phyloP scores from a whole-genome alignment of 1,140 invertebrate species.

The Sycophaga agraensis region DNA sequence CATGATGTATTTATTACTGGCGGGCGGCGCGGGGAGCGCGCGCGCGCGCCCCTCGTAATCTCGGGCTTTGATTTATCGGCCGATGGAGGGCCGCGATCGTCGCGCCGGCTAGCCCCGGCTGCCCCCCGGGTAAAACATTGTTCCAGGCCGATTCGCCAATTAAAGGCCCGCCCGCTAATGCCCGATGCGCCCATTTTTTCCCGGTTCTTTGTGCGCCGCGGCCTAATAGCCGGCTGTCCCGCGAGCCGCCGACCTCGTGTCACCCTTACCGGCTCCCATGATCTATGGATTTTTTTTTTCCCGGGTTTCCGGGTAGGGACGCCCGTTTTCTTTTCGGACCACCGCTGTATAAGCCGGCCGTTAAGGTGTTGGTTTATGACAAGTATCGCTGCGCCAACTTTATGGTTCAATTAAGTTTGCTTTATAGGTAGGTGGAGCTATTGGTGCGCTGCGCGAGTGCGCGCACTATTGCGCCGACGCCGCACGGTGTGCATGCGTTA shows the following conservation, averaged over 20 bases:
- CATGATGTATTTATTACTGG: conserved; percentile 18
- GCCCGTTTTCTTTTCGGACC: conserved; percentile 7
- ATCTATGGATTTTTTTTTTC: no score
- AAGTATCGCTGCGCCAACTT: background rate
- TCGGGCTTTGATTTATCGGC: conserved; percentile 22
- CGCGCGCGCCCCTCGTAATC: no score
- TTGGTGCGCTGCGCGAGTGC: conserved; percentile 27
- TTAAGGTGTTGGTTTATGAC: conserved; percentile 19
- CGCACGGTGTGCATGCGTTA: conserved; percentile 20
- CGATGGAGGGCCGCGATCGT: conserved; percentile 2
- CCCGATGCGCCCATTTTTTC: background rate
- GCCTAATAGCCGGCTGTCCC: conserved; percentile 8
- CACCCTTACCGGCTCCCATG: background rate
- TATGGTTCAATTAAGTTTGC: conserved; percentile 7
- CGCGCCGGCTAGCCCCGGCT: background rate
- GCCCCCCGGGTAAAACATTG: conserved; percentile 19
- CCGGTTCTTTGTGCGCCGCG: background rate
- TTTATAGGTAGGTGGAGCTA: conserved; percentile 17
- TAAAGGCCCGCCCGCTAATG: background rate
- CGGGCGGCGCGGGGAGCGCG: background rate
- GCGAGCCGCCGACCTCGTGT: background rate
- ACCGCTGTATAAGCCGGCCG: no score
- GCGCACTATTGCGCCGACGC: no score
- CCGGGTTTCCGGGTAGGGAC: background rate
- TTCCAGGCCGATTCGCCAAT: conserved; percentile 19